Conservation (phyloP, 2,888 invertebrate species). For the Tromatobia lineatoria region DNA sequence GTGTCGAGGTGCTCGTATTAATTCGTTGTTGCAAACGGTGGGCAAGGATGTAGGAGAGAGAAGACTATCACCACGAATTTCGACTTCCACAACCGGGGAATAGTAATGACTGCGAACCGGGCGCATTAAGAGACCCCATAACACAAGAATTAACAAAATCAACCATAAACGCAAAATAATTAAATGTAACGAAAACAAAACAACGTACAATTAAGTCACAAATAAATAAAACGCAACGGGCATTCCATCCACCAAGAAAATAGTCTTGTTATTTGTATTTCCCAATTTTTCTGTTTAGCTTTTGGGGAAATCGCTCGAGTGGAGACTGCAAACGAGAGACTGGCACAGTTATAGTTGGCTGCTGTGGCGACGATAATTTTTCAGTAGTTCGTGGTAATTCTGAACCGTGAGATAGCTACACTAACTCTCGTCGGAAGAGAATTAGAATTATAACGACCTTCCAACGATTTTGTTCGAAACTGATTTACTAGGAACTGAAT, state of each 20-base stretch:
- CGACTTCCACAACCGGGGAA: conserved; percentile 63
- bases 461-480: neutral
- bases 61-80: conserved; percentile 63
- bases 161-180: conserved; percentile 16
- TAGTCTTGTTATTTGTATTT: conserved; percentile 70
- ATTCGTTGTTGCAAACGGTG: conserved; percentile 38
- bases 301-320: conserved; percentile 68
- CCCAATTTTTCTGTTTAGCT: conserved; percentile 47
- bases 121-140: conserved; percentile 70
- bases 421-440: conserved; percentile 7
- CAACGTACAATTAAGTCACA: conserved; percentile 67
- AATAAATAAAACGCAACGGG: conserved; percentile 69
- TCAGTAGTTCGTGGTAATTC: conserved; percentile 14
- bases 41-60: conserved; percentile 15
- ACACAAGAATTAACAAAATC: conserved; percentile 71
- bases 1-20: conserved; percentile 16
- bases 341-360: conserved; percentile 21
- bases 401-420: conserved; percentile 24
- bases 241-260: conserved; percentile 78
- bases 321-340: conserved; percentile 74
- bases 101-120: conserved; percentile 32
- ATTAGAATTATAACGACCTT: neutral
- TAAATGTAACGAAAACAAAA: conserved; percentile 58
- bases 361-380: conserved; percentile 34
- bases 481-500: neutral